Percentiles rank a stretch among this genome's conserved stretches.
Conservation (phyloP, 2,113 vertebrate species). For the Drymodes brunneopygia region DNA sequence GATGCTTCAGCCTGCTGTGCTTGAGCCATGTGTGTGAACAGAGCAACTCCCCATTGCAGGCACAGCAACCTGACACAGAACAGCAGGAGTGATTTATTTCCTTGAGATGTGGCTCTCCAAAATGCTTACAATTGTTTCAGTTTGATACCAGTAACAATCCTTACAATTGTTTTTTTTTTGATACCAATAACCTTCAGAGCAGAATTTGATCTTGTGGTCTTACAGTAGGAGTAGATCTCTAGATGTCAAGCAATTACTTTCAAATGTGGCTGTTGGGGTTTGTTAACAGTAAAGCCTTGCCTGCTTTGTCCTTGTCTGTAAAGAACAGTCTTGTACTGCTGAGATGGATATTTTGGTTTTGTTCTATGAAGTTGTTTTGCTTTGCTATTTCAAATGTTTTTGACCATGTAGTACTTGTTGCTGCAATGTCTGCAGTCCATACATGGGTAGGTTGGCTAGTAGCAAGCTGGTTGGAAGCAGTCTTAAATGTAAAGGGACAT, state of each 20-base stretch:
- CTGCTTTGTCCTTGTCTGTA: neutral
- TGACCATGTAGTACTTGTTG: neutral
- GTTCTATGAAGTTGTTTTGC: neutral
- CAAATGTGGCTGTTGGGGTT: neutral
- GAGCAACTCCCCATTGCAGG: neutral
- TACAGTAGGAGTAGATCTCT: neutral
- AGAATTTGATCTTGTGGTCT: conserved; percentile 14
- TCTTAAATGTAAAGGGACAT: neutral
- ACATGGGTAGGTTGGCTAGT: neutral
- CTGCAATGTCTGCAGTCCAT: neutral
- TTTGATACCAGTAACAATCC: neutral
- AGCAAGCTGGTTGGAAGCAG: neutral
- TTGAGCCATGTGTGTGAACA: neutral
- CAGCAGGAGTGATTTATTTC: neutral
- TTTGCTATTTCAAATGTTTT: neutral
- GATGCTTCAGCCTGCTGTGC: neutral
- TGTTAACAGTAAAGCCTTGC: neutral
- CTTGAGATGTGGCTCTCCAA: neutral
- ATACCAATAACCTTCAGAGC: neutral
- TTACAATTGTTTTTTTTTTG: neutral
- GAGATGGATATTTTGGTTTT: neutral
- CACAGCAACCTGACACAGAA: neutral
- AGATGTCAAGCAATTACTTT: conserved; percentile 1
- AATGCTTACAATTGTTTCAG: neutral
- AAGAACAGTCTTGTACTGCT: neutral